Percentiles rank a stretch among this genome's conserved stretches.
phyloP scores from a whole-genome alignment of 2,888 invertebrate species.

The Tipula unca region DNA sequence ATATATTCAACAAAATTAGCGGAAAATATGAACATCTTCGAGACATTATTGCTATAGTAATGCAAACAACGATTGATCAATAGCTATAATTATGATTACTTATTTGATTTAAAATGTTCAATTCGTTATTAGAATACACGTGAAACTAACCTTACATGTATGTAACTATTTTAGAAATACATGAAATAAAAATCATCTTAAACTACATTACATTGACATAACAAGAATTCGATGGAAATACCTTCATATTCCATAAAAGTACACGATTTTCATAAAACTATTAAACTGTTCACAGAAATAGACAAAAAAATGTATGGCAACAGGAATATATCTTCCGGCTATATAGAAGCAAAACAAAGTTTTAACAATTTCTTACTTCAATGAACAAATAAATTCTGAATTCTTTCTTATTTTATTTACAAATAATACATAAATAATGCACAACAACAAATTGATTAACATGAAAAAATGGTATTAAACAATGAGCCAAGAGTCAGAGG shows the following conservation, averaged over 20 bases:
- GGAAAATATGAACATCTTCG: too few relatives aligned
- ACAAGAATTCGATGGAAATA: background rate
- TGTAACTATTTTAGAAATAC: too few relatives aligned
- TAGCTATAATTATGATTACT: too few relatives aligned
- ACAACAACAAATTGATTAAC: background rate
- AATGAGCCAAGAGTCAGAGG: background rate
- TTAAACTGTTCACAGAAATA: background rate
- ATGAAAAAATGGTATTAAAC: background rate
- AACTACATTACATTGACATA: too few relatives aligned
- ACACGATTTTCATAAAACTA: background rate
- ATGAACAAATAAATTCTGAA: background rate
- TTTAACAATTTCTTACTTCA: background rate
- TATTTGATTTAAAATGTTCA: too few relatives aligned
- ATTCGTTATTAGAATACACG: too few relatives aligned
- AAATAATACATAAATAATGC: background rate
- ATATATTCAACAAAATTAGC: too few relatives aligned
- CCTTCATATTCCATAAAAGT: background rate
- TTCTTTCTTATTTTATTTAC: background rate
- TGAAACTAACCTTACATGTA: too few relatives aligned
- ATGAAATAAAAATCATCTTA: too few relatives aligned
- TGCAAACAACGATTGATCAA: too few relatives aligned
- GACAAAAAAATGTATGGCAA: background rate
- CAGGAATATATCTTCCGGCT: background rate
- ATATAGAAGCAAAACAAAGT: background rate
- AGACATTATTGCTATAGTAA: too few relatives aligned